Evolutionary conservation across 2,888 invertebrate species (phyloP), one percentile per base, ranked within the genome.

Genomic region (Drosophila demipolita): DNA sequence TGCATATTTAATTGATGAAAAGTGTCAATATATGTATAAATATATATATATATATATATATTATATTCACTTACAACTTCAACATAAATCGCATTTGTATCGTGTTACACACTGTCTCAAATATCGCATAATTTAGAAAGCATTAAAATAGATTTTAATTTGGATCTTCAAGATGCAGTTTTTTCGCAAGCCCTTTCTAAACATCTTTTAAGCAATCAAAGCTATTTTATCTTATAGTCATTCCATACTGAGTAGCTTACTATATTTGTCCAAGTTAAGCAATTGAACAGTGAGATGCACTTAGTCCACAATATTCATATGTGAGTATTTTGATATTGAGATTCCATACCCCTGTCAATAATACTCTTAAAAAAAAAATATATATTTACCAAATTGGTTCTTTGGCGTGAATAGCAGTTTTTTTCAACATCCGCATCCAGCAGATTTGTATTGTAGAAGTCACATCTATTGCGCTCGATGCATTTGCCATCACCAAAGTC

Each of bases 351-450:
- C 8, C 48, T 15, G 8, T 8, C 15, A 15, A 4, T 48, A 17
- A 1, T 17, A 26, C 1, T 8, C 9, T 49, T 49, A 11, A 2
- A 6, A 36, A 6, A 36, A 23, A 23, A 1, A 23, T 23, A 36
- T 54, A 55, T 32, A 15, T 81, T 73, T 66, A 87, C 83, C 87
- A 83, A 45, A 7, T 71, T 66, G 1, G 79, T 82, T 49, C 84
- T 52, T 54, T 71, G 69, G 36, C 66, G 82, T 32, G 83, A 83
- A 33, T 29, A 54, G 48, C 83, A 83, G 20, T 73, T 67, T 0
- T 12, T 48, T 15, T 45, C 73, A 53, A 42, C 66, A 17, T 32
- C 0, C 32, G 20, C 33, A 45, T 71, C 66, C 7, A 83, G 62
- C 8, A 59, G 42, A 12, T 69, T 66, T 15, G 75, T 36, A 32